Percentiles rank a stretch among this genome's conserved stretches.
These are phyloP conservation scores for Muntiacus muntjak DNA, from an alignment of 2,113 vertebrate species.

Conservation along the genomic window DNA sequence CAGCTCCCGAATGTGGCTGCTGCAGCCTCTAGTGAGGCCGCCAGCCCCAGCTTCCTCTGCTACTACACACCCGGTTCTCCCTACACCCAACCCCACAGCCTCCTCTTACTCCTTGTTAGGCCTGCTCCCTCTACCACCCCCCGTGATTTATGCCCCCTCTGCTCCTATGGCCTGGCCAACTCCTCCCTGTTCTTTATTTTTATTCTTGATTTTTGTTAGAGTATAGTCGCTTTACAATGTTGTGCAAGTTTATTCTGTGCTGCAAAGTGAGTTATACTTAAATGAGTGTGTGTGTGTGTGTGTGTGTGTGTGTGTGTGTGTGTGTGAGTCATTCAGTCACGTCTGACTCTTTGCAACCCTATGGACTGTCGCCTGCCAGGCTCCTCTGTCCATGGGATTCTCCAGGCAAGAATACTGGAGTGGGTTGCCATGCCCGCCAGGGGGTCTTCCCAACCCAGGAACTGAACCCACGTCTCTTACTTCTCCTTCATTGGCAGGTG, in stretches of 20 bases:
- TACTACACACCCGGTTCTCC: fast-evolving
- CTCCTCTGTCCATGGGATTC: neutral
- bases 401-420: neutral
- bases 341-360: neutral
- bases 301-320: fast-evolving
- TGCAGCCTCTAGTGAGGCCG: neutral
- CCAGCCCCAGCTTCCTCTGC: neutral
- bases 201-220: neutral
- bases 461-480: neutral
- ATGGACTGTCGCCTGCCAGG: neutral
- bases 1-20: neutral
- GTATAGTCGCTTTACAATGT: neutral
- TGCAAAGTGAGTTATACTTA: neutral
- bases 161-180: neutral
- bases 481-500: neutral
- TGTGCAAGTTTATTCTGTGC: neutral
- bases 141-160: neutral
- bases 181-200: neutral
- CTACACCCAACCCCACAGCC: neutral
- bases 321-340: neutral
- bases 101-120: neutral
- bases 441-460: neutral
- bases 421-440: neutral
- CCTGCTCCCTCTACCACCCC: neutral
- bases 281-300: neutral